Evolutionary conservation across 2,797 vertebrate species (phyloP).

Genomic region (Cetoscarus ocellatus): DNA sequence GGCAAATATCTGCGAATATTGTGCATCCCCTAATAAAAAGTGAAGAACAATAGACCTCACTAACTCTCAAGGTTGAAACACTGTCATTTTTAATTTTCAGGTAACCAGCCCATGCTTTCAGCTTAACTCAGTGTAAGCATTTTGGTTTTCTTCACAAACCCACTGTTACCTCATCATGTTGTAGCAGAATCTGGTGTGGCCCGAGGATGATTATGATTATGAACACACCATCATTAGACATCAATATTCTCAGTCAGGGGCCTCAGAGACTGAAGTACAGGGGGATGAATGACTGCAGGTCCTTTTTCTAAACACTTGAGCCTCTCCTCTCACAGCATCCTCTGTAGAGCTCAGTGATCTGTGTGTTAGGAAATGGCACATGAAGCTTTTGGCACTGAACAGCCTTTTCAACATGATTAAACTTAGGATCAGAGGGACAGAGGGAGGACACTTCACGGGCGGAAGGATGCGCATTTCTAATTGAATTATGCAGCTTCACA

Average conservation of each 20-base stretch:
- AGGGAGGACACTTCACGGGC: slow-evolving; percentile 66
- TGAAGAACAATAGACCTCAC: too few species aligned
- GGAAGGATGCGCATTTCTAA: slow-evolving; percentile 78
- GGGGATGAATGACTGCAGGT: neutral
- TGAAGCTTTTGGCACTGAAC: slow-evolving; percentile 28
- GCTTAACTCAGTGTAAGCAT: too few species aligned
- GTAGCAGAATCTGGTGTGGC: too few species aligned
- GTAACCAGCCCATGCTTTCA: too few species aligned
- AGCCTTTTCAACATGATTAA: slow-evolving; percentile 16
- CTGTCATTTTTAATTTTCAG: too few species aligned
- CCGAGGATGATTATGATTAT: too few species aligned
- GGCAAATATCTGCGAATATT: too few species aligned
- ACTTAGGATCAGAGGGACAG: slow-evolving; percentile 23
- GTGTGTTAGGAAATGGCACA: slow-evolving; percentile 18
- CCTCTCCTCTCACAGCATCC: neutral
- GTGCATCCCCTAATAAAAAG: too few species aligned
- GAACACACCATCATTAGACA: neutral
- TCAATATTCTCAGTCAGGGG: neutral
- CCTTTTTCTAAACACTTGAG: too few species aligned
- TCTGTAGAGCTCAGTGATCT: neutral
- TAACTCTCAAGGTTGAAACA: too few species aligned
- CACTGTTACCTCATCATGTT: too few species aligned
- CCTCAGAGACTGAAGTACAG: neutral
- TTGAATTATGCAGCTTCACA: slow-evolving; percentile 69
- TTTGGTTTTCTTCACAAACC: too few species aligned